Conservation (phyloP, 1,140 invertebrate genomes). For the Calycopis cecrops region DNA sequence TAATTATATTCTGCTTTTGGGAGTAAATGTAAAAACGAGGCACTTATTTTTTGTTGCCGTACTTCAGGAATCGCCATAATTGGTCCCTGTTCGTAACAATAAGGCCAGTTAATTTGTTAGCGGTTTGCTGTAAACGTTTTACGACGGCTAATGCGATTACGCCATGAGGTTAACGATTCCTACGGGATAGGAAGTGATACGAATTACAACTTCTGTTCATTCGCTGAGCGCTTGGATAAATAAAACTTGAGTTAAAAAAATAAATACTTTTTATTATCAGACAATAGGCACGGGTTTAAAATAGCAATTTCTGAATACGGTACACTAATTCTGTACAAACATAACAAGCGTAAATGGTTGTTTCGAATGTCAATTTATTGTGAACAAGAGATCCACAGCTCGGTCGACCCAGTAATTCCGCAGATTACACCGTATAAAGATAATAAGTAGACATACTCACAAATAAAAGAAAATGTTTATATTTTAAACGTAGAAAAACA, state of each 20-base stretch:
- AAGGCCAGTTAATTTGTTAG: conserved; percentile 60
- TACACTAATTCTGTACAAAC: no score
- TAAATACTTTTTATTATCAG: background rate
- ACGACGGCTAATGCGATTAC: conserved; percentile 52
- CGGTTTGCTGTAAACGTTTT: conserved; percentile 54
- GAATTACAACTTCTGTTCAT: conserved; percentile 1
- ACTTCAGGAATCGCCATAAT: conserved; percentile 29
- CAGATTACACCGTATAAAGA: no score
- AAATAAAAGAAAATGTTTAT: no score
- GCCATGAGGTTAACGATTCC: conserved; percentile 48
- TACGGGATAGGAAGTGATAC: conserved; percentile 35
- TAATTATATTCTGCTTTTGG: no score
- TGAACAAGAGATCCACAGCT: no score
- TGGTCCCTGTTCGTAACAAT: conserved; percentile 49
- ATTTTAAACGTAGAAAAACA: no score
- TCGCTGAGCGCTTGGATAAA: background rate
- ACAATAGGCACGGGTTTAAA: background rate
- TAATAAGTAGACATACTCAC: no score
- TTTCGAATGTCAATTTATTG: conserved; percentile 1
- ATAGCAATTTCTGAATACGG: background rate
- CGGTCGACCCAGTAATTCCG: no score
- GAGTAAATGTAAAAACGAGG: no score
- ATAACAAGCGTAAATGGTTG: no score
- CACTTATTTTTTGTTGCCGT: background rate
- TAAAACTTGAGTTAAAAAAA: background rate